Percentiles rank a stretch among this genome's conserved stretches.
Conservation (phyloP, 2,888 invertebrate species). For the Callinectes sapidus region DNA sequence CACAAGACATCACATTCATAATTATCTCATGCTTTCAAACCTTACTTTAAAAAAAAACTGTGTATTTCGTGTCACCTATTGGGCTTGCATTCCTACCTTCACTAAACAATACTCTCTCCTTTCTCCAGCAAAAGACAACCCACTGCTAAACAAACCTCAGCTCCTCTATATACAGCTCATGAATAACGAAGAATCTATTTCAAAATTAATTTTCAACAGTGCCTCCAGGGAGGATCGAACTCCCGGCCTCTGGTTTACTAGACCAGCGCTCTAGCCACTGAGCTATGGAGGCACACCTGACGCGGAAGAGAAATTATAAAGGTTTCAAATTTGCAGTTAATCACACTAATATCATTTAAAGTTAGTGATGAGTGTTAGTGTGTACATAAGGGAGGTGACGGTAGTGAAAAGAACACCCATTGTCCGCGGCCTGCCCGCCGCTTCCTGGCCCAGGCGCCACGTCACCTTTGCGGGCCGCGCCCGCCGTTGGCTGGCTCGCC, state of each 20-base stretch:
- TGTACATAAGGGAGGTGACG: not conserved
- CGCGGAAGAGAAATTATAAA: not conserved
- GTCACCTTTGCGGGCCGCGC: not conserved
- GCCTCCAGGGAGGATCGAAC: conserved; percentile 73
- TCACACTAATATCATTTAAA: not conserved
- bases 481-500: not conserved
- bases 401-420: not conserved
- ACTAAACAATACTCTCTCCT: not conserved
- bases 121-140: not conserved
- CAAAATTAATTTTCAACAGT: conserved; percentile 31
- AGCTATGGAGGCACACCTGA: conserved; percentile 68
- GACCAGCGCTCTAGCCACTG: conserved; percentile 73
- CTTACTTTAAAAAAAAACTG: not conserved
- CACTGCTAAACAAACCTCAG: not conserved
- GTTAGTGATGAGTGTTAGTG: not conserved
- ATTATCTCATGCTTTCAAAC: not conserved
- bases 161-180: not conserved
- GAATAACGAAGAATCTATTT: not conserved
- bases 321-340: conserved; percentile 3
- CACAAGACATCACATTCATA: too few relatives aligned
- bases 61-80: not conserved
- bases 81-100: not conserved
- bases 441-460: not conserved
- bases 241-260: conserved; percentile 73
- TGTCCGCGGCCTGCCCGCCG: not conserved